A percentile compares a stretch with the other conserved stretches of the same genome.
These are phyloP conservation scores for Caenorhabditis angaria DNA, from an alignment of 2,888 invertebrate species.

Conservation along the genomic window DNA sequence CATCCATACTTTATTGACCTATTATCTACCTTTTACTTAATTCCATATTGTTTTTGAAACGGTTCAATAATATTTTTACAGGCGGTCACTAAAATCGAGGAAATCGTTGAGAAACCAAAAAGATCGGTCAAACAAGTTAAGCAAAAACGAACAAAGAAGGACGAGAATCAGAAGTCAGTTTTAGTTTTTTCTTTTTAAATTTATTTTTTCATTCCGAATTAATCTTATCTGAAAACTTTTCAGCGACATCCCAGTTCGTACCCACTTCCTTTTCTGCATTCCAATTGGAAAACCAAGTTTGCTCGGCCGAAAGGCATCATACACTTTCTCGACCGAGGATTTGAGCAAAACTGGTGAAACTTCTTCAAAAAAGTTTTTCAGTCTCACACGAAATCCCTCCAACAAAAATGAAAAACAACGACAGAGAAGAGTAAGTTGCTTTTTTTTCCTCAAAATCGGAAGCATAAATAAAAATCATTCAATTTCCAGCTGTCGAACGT, in stretches of 20 bases:
- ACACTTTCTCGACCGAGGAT: constrained; percentile 41
- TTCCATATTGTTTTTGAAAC: neutral
- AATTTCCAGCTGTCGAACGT: constrained; percentile 56
- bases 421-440: constrained; percentile 39
- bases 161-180: constrained; percentile 44
- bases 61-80: neutral
- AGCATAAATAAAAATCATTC: neutral
- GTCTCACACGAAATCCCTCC: constrained; percentile 12
- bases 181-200: neutral
- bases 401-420: constrained; percentile 44
- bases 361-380: constrained; percentile 18
- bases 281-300: constrained; percentile 24
- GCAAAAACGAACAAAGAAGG: constrained; percentile 22
- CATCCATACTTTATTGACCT: constrained; percentile 3
- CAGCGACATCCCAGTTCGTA: constrained; percentile 32
- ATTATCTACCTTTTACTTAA: constrained; percentile 5
- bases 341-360: constrained; percentile 21
- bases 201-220: neutral
- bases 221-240: constrained; percentile 11
- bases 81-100: constrained; percentile 36
- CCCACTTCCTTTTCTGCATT: constrained; percentile 30
- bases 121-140: constrained; percentile 41
- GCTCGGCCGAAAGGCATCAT: constrained; percentile 42
- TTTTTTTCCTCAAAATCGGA: constrained; percentile 1
- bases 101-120: constrained; percentile 19